Evolutionary conservation across 2,113 vertebrate species (phyloP), one percentile per base, ranked within the genome.

Genomic region (Corapipo altera): DNA sequence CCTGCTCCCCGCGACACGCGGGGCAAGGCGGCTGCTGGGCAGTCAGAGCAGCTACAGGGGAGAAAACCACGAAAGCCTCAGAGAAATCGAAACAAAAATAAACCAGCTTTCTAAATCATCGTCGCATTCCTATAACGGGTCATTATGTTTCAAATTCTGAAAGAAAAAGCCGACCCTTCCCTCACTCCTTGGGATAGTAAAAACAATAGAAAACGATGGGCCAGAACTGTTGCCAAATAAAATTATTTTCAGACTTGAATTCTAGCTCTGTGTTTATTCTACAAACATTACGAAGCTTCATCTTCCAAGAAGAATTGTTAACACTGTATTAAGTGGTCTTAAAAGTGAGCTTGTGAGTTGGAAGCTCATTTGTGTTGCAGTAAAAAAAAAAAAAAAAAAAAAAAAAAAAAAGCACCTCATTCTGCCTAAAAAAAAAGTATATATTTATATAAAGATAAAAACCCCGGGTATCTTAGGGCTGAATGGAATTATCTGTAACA

Each of bases 11-110:
- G 51, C 59, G 12, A 23, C 57, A 9, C 3, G 3, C 73, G 4
- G 37, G 21, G 6, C 49, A 11, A 5, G 24, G 64, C n/a, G 8
- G 73, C 64, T 8, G 73, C 3, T n/a, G 7, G 13, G 0, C 39
- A 16, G 43, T 5, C 1, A 24, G 5, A 32, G 39, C 54, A 33
- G 46, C 32, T 4, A 0, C 37, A 0, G 52, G 5, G 8, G 35
- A 11, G 10, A 4, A 10, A 57, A 27, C 2, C 3, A 30, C 20
- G 1, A 9, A 17, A 73, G 27, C 3, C 39, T 20, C 1, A n/a
- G 44, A 54, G 35, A 52, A 55, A 78, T 12, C 2, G 33, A 27
- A 77, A 69, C 24, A 27, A 55, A 91, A 95, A 28, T 4, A 57
- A 92, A 65, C 17, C 20, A 11, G 22, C 65, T 82, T 73, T 67